A percentile compares a stretch with the other conserved stretches of the same genome.
phyloP scores from a whole-genome alignment of 1,140 invertebrate genomes.

The Brachionus rotundiformis region DNA sequence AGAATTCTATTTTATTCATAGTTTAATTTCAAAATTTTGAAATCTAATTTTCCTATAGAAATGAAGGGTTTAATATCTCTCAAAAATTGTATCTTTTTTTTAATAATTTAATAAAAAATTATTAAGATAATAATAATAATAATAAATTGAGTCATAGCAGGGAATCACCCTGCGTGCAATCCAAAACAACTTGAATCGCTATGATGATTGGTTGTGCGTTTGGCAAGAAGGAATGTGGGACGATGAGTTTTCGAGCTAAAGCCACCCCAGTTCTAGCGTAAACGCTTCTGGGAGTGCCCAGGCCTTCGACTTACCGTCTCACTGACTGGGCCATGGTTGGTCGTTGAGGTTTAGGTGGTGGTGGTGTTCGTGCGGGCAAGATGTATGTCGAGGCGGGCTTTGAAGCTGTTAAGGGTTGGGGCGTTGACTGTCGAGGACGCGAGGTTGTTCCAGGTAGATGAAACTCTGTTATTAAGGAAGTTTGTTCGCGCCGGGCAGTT shows the following conservation, averaged over 20 bases:
- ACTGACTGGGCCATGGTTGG: no score
- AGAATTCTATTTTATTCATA: neutral
- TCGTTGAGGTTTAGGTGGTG: no score
- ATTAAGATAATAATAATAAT: neutral
- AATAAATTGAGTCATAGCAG: no score
- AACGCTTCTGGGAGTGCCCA: no score
- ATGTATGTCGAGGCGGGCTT: neutral
- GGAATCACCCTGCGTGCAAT: neutral
- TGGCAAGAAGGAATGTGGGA: no score
- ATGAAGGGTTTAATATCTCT: neutral
- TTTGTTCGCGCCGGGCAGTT: neutral
- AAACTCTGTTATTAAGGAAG: neutral
- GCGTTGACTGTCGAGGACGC: neutral
- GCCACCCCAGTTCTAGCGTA: no score
- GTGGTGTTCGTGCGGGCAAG: no score
- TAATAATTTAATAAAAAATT: neutral
- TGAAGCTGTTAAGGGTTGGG: neutral
- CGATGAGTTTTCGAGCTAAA: no score
- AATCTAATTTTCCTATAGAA: neutral
- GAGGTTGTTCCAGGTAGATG: neutral
- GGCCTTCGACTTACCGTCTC: no score
- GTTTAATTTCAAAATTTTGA: neutral
- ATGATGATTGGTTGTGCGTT: no score
- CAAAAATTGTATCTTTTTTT: neutral
- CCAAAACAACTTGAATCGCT: no score